Evolutionary conservation across 2,113 vertebrate genomes (phyloP).

Genomic region (Corythoichthys intestinalis): DNA sequence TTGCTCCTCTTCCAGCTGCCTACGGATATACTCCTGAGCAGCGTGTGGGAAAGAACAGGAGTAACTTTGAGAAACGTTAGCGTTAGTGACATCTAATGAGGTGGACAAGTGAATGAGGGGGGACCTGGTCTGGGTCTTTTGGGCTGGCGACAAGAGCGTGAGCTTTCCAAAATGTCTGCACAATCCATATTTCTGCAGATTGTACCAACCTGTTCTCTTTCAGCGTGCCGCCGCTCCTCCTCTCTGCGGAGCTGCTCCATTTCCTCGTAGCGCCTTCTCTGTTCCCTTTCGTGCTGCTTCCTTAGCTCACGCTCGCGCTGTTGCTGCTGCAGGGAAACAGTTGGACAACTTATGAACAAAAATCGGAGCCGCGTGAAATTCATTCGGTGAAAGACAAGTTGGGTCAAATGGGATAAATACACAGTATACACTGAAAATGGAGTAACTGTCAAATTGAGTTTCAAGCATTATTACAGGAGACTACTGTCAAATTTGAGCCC

Average conservation of each 20-base stretch:
- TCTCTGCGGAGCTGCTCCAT: slow-evolving; percentile 85
- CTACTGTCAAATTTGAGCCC: too few relatives aligned
- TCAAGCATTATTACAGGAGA: too few relatives aligned
- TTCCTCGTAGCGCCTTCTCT: slow-evolving; percentile 84
- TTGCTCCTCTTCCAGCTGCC: slow-evolving; percentile 98
- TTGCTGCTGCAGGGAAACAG: slow-evolving; percentile 78
- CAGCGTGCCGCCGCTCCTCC: slow-evolving; percentile 87
- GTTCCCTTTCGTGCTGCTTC: slow-evolving; percentile 90
- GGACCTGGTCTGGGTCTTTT: slow-evolving; percentile 19
- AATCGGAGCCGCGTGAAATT: neutral
- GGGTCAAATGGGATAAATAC: too few relatives aligned
- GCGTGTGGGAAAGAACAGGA: slow-evolving; percentile 47
- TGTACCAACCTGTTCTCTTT: slow-evolving; percentile 88
- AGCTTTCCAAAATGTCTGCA: neutral
- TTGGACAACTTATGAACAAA: neutral
- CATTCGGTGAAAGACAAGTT: too few relatives aligned
- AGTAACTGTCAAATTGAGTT: too few relatives aligned
- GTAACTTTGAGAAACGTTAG: slow-evolving; percentile 14
- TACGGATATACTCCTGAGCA: slow-evolving; percentile 98
- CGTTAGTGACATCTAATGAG: slow-evolving; percentile 6
- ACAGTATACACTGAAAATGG: too few relatives aligned
- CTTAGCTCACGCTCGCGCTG: slow-evolving; percentile 86
- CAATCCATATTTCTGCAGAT: neutral
- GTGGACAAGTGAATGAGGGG: neutral
- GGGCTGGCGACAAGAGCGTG: slow-evolving; percentile 10